These are phyloP conservation scores for Luehdorfia chinensis DNA, from an alignment of 1,140 invertebrate species.

Conservation along the genomic window DNA sequence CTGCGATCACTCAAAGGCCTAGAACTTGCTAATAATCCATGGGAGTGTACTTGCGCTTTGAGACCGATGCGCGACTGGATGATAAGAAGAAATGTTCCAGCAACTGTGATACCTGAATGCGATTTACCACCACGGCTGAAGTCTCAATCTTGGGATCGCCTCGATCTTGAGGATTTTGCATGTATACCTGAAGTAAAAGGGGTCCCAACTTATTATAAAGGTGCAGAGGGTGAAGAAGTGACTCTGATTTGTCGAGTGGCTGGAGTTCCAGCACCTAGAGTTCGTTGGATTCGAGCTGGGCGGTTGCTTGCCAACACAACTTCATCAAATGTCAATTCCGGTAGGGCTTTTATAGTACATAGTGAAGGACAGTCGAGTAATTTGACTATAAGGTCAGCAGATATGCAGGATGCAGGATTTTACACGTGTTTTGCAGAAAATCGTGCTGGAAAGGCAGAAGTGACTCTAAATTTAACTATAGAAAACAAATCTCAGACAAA, in stretches of 20 bases:
- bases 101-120: slow-evolving; percentile 81
- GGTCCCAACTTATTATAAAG: slow-evolving; percentile 76
- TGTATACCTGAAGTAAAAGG: slow-evolving; percentile 83
- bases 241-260: slow-evolving; percentile 84
- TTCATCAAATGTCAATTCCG: slow-evolving; percentile 72
- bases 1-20: slow-evolving; percentile 84
- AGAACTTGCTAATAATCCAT: slow-evolving; percentile 86
- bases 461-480: slow-evolving; percentile 83
- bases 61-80: slow-evolving; percentile 87
- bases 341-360: slow-evolving; percentile 62
- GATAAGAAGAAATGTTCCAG: slow-evolving; percentile 85
- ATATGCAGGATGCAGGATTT: slow-evolving; percentile 83
- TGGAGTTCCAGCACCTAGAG: slow-evolving; percentile 82
- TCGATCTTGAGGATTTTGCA: slow-evolving; percentile 88
- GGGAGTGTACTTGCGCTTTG: slow-evolving; percentile 89
- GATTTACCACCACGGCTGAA: slow-evolving; percentile 79
- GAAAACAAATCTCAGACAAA: slow-evolving; percentile 79
- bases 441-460: slow-evolving; percentile 84
- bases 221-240: slow-evolving; percentile 84
- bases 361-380: slow-evolving; percentile 78
- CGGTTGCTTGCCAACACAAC: slow-evolving; percentile 62
- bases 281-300: slow-evolving; percentile 79
- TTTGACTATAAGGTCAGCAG: slow-evolving; percentile 83
- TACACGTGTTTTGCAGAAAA: slow-evolving; percentile 88
- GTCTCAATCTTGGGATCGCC: slow-evolving; percentile 83